phyloP scores from a whole-genome alignment of 1,140 invertebrate genomes.

The Calephelis virginiensis region DNA sequence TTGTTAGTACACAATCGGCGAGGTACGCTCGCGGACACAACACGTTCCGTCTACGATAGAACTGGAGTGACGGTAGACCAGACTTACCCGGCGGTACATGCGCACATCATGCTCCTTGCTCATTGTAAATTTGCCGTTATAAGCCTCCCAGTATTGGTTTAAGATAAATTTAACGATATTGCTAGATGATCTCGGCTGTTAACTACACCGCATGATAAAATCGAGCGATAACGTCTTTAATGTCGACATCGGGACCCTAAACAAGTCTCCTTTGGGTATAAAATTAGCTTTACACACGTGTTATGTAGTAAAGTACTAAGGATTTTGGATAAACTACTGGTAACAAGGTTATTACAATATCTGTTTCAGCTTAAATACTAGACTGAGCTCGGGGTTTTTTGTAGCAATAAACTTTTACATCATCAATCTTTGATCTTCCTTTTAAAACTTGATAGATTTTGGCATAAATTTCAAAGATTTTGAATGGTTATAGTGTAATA shows the following conservation, averaged over 20 bases:
- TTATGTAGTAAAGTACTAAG: background rate
- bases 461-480: too few relatives aligned
- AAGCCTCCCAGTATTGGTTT: slow-evolving; percentile 56
- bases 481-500: too few relatives aligned
- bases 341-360: background rate
- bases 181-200: slow-evolving; percentile 24
- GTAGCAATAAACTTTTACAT: too few relatives aligned
- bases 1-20: slow-evolving; percentile 31
- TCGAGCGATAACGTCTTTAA: slow-evolving; percentile 24
- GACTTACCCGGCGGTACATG: slow-evolving; percentile 51
- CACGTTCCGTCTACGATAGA: slow-evolving; percentile 39
- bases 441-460: too few relatives aligned
- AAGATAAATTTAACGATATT: slow-evolving; percentile 57
- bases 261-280: slow-evolving; percentile 3
- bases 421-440: too few relatives aligned
- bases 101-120: slow-evolving; percentile 59
- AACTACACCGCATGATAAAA: slow-evolving; percentile 27
- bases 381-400: too few relatives aligned
- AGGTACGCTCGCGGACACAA: slow-evolving; percentile 31
- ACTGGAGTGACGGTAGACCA: slow-evolving; percentile 50
- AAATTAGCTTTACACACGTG: background rate
- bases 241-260: background rate
- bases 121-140: slow-evolving; percentile 59
- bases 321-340: background rate
- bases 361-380: background rate